These are phyloP conservation scores for Leptinotarsa undecemlineata DNA, from an alignment of 1,140 invertebrate species.

Conservation along the genomic window DNA sequence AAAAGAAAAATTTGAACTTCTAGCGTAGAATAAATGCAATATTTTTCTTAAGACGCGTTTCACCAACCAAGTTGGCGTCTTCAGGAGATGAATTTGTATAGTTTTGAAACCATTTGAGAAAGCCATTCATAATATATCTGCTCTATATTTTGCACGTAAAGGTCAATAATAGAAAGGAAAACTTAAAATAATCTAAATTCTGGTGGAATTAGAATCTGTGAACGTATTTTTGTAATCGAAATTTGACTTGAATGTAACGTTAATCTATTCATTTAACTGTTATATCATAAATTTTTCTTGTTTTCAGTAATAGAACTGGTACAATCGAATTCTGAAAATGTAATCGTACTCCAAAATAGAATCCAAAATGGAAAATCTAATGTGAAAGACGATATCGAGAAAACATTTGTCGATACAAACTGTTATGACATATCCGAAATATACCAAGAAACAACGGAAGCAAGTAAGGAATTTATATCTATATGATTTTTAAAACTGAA, in stretches of 20 bases:
- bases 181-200: background rate
- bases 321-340: constrained; percentile 52
- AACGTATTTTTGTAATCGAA: background rate
- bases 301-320: constrained; percentile 57
- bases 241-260: too few relatives aligned
- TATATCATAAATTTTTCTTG: background rate
- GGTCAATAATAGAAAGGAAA: background rate
- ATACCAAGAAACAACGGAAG: constrained; percentile 40
- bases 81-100: too few relatives aligned
- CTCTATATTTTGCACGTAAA: background rate
- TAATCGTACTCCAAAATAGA: constrained; percentile 36
- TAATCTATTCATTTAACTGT: too few relatives aligned
- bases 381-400: constrained; percentile 32
- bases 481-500: too few relatives aligned
- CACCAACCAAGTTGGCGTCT: too few relatives aligned
- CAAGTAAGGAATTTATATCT: constrained; percentile 25
- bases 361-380: constrained; percentile 47
- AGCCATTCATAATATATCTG: too few relatives aligned
- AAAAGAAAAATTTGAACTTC: too few relatives aligned
- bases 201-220: background rate
- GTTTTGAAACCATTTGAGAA: too few relatives aligned
- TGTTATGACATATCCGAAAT: constrained; percentile 33
- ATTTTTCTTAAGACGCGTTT: too few relatives aligned
- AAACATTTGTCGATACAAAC: constrained; percentile 4
- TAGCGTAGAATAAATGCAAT: too few relatives aligned